Base-by-base conservation (phyloP, 2,797 vertebrate species). In the Pangasius djambal region DNA sequence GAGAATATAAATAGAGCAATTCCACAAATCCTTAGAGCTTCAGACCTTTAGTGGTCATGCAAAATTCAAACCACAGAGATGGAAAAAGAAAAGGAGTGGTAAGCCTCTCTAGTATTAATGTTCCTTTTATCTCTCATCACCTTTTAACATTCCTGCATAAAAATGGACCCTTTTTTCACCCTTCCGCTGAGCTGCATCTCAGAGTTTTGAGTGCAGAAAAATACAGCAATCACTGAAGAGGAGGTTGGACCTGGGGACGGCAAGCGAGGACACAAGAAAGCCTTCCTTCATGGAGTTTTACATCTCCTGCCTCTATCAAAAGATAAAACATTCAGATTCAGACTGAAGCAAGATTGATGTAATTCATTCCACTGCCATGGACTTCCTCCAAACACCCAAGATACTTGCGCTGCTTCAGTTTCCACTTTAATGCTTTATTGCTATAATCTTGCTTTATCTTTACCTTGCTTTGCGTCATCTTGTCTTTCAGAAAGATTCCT, bases 21-120 rank as follows among this genome's bases (percentile, higher is more conserved):
- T 91, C 85, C 74, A 84, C 88, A 82, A 91, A 91, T 83, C 55
- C 88, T 86, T 88, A 84, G 84, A 87, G 82, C 79, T 90, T 83
- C 65, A 87, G 85, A 91, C 92, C 88, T 90, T 91, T 89, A 90
- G 85, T 90, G 88, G 90, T 92, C 91, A 92, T 93, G 90, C 89
- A 91, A 93, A 91, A 93, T 92, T 93, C 87, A 92, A 91, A 91
- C 67, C 57, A 79, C 82, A 86, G 81, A 89, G 83, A 91, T 88
- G 84, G 89, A 77, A 78, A 78, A 85, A 91, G 83, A 75, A 83
- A 75, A 87, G 70, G 88, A 89, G 82, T 86, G 59, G 72, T 82
- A 87, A 48, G 31, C 63, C 86, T 48, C 88, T 91, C 85, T 75
- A 57, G 90, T 84, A 90, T 90, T 90, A 90, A 90, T 86, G 88